Conservation (phyloP, 2,888 invertebrate genomes). For the Chaetogeoica ovagalla region DNA sequence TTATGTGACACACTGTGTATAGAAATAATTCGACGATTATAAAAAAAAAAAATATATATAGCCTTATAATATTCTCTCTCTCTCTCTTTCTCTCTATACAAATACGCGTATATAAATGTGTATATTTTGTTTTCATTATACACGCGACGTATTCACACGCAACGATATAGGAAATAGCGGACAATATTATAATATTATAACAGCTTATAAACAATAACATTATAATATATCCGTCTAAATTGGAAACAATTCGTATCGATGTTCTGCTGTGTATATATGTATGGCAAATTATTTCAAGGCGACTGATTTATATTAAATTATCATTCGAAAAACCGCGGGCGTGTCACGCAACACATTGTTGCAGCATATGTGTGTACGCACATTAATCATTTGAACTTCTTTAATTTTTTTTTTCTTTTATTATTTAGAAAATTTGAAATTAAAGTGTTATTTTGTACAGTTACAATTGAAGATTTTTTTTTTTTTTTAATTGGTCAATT, state of each 20-base stretch:
- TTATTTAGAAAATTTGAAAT: background rate
- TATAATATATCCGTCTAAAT: conserved; percentile 9
- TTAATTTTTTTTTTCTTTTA: background rate
- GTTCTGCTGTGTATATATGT: background rate
- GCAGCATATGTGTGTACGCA: no score
- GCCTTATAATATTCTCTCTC: no score
- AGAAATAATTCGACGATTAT: no score
- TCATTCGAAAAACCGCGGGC: background rate
- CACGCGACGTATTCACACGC: no score
- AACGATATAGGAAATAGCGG: no score
- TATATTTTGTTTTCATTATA: no score
- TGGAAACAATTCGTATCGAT: conserved; percentile 31
- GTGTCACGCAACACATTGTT: background rate
- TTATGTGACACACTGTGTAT: no score
- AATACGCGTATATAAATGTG: no score
- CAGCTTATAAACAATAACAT: conserved; percentile 23
- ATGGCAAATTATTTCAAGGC: conserved; percentile 35
- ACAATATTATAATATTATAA: background rate
- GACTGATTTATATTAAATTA: conserved; percentile 27
- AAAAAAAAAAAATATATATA: no score
- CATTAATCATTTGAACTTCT: conserved; percentile 19
- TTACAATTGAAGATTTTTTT: background rate
- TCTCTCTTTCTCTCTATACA: no score
- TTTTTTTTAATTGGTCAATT: conserved; percentile 13
- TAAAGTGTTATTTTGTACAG: background rate